These are phyloP conservation scores for Lepus americanus DNA, from an alignment of 2,113 vertebrate genomes.

Conservation along the genomic window DNA sequence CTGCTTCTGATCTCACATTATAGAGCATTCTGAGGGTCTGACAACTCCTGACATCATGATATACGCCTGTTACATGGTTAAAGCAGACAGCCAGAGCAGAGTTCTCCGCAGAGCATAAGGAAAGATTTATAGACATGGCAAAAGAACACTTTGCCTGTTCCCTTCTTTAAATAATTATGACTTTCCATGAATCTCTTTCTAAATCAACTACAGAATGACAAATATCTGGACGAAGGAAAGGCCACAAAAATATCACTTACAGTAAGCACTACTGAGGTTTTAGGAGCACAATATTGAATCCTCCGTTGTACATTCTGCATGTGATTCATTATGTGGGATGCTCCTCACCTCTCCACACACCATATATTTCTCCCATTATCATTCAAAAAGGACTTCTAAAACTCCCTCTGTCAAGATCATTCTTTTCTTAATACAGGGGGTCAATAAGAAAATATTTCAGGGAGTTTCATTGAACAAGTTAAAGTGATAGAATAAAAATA, in stretches of 20 bases:
- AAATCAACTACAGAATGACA: slow-evolving; percentile 89
- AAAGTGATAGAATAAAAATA: slow-evolving; percentile 1
- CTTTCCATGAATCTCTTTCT: slow-evolving; percentile 89
- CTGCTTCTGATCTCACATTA: slow-evolving; percentile 82
- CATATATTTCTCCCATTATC: slow-evolving; percentile 74
- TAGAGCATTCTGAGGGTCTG: slow-evolving; percentile 78
- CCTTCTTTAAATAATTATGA: slow-evolving; percentile 90
- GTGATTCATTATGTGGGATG: slow-evolving; percentile 81
- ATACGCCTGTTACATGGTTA: slow-evolving; percentile 80
- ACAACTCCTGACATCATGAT: slow-evolving; percentile 85
- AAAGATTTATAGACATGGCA: slow-evolving; percentile 89
- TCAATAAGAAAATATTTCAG: slow-evolving; percentile 59
- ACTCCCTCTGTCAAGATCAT: slow-evolving; percentile 57
- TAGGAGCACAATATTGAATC: slow-evolving; percentile 57
- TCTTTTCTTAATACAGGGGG: slow-evolving; percentile 58
- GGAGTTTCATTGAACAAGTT: slow-evolving; percentile 41
- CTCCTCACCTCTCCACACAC: slow-evolving; percentile 60
- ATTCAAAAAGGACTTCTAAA: slow-evolving; percentile 68
- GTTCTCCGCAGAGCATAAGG: slow-evolving; percentile 86
- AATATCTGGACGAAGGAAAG: slow-evolving; percentile 85
- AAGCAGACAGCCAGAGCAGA: slow-evolving; percentile 81
- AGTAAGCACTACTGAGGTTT: slow-evolving; percentile 75
- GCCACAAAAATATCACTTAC: slow-evolving; percentile 83
- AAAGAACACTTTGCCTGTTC: slow-evolving; percentile 87
- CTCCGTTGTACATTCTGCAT: slow-evolving; percentile 64